Conservation (phyloP, 2,113 vertebrate species). For the Dissostichus mawsoni region DNA sequence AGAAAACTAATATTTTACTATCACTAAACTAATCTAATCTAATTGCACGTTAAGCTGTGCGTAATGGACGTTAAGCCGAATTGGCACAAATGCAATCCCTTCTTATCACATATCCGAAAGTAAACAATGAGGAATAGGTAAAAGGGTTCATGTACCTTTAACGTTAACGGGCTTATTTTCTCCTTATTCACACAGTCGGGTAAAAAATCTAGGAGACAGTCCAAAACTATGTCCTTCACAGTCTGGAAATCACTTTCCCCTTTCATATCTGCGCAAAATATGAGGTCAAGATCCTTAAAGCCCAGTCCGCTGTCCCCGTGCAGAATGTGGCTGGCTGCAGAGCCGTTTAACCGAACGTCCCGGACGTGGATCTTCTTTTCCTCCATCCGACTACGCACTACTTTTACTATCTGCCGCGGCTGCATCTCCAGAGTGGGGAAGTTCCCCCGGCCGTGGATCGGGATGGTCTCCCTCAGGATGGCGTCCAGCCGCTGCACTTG, state of each 20-base stretch:
- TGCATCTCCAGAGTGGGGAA: slow-evolving; percentile 98
- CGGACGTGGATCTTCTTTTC: slow-evolving; percentile 91
- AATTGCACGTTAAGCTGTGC: slow-evolving; percentile 51
- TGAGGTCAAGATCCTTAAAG: slow-evolving; percentile 98
- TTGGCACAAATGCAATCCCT: slow-evolving; percentile 34
- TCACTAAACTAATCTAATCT: slow-evolving; percentile 68
- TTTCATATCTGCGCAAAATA: slow-evolving; percentile 95
- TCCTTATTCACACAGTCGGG: slow-evolving; percentile 98
- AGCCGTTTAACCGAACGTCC: slow-evolving; percentile 96
- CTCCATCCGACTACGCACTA: slow-evolving; percentile 93
- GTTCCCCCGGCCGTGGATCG: slow-evolving; percentile 98
- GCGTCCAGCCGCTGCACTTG: slow-evolving; percentile 97
- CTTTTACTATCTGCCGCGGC: slow-evolving; percentile 95
- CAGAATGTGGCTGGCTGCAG: slow-evolving; percentile 95
- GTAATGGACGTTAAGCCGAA: slow-evolving; percentile 33
- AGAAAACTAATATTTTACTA: slow-evolving; percentile 72
- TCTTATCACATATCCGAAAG: slow-evolving; percentile 25
- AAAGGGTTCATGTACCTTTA: slow-evolving; percentile 88
- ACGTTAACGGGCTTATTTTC: slow-evolving; percentile 94
- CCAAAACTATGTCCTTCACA: slow-evolving; percentile 97
- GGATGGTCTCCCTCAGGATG: slow-evolving; percentile 95
- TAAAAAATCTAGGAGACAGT: slow-evolving; percentile 98
- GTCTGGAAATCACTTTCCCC: slow-evolving; percentile 96
- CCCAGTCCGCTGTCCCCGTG: slow-evolving; percentile 96
- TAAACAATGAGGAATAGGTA: slow-evolving; percentile 21